A percentile compares a stretch with the other conserved stretches of the same genome.
Conservation (phyloP, 2,113 vertebrate species). For the Blennius ocellaris region DNA sequence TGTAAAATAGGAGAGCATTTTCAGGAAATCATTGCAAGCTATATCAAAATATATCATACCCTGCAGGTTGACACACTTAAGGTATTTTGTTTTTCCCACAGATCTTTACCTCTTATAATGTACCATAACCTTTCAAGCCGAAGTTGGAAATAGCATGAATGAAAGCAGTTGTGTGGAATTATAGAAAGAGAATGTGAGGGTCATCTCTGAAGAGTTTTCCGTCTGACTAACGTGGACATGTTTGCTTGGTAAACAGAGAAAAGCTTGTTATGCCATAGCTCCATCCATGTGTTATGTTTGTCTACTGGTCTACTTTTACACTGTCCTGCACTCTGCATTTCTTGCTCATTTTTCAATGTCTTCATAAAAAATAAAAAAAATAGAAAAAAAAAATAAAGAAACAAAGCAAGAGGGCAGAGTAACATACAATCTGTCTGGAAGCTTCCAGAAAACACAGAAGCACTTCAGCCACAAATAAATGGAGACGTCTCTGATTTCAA, state of each 20-base stretch:
- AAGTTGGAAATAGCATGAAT: constrained; percentile 14
- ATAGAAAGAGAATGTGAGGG: constrained; percentile 2
- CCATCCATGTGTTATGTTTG: background rate
- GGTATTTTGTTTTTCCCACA: background rate
- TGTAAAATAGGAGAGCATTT: too few species aligned
- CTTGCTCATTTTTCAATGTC: background rate
- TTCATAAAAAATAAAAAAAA: background rate
- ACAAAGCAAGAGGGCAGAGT: background rate
- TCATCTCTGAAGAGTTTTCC: too few species aligned
- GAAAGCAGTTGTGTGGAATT: background rate
- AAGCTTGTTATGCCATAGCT: background rate
- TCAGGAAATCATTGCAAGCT: too few species aligned
- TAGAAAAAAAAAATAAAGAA: background rate
- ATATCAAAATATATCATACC: too few species aligned
- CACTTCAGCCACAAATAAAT: background rate
- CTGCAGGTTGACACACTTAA: background rate
- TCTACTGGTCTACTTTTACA: background rate
- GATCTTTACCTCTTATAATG: background rate
- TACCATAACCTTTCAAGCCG: background rate
- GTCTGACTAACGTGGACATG: background rate
- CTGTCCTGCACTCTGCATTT: background rate
- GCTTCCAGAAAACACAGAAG: constrained; percentile 16
- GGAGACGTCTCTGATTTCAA: constrained; percentile 10
- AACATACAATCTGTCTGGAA: constrained; percentile 6
- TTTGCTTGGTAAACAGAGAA: background rate